phyloP scores from a whole-genome alignment of 2,113 vertebrate species.

The Brienomyrus longianalis region DNA sequence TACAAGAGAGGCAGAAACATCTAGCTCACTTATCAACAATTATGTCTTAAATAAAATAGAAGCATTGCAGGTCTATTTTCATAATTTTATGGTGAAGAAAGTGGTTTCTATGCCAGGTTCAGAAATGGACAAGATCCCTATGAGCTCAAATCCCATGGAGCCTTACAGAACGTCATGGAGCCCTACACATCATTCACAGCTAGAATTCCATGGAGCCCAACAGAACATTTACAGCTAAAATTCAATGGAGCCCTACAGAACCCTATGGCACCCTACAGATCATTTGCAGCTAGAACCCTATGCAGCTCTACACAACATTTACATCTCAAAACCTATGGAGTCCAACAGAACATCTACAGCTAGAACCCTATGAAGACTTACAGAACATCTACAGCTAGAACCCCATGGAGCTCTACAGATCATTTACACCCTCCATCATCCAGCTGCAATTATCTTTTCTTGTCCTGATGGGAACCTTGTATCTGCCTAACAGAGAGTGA shows the following conservation, averaged over 20 bases:
- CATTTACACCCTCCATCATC: background rate
- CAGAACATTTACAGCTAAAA: background rate
- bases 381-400: background rate
- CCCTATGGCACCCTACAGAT: background rate
- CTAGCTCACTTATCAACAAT: background rate
- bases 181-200: background rate
- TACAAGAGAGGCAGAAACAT: background rate
- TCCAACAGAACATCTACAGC: background rate
- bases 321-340: background rate
- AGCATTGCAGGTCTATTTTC: background rate
- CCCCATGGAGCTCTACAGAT: background rate
- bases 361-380: background rate
- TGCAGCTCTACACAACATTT: background rate
- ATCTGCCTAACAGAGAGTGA: slow-evolving; percentile 6
- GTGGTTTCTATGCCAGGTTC: background rate
- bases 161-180: background rate
- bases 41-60: background rate
- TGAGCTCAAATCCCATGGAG: background rate
- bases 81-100: background rate
- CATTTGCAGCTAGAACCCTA: background rate
- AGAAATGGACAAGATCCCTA: background rate
- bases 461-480: background rate
- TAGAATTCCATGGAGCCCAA: background rate
- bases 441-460: slow-evolving; percentile 16
- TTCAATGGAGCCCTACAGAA: background rate